Base-by-base conservation (phyloP, 1,140 invertebrate genomes). In the Melitaea cinxia region DNA sequence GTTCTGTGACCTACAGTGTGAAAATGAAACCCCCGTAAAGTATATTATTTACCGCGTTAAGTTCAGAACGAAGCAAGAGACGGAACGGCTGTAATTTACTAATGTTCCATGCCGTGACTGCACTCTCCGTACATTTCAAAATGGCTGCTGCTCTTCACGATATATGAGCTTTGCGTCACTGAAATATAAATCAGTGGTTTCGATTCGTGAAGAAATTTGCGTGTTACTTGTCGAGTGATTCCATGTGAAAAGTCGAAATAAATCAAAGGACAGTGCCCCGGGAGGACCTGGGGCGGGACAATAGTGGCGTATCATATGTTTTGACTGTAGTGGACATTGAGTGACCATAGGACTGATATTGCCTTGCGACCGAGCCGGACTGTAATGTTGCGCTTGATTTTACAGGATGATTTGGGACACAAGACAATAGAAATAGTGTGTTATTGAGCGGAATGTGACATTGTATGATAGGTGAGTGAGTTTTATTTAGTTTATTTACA, bases 151-250 rank as follows among this genome's bases (percentile, higher is more conserved):
- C 82, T 89, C 87, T 89, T 91, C 83, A 85, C 87, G 88, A 91
- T 91, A 87, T 90, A 87, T 87, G 88, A 91, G 89, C 88, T 91
- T 91, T 91, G 90, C 90, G 90, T 91, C 90, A 91, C 89, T 91
- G 83, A 86, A 91, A 91, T 83, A 81, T 88, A 89, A 88, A 88
- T 86, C 82, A 77, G 83, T 88, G 82, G 72, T 80, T 84, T 85
- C 69, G 75, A 83, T 82, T 85, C 72, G 72, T 76, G 73, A 79
- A 75, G 77, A 80, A 75, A 85, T 80, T 82, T 67, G 74, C 68
- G 78, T 77, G 73, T 74, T 80, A 78, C 72, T 85, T 78, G 75
- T 77, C 77, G 68, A 67, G 78, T 78, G 80, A 79, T 78, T 68
- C 56, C 65, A 76, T 78, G 81, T 87, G 77, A 83, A 83, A 88